A percentile compares a stretch with the other conserved stretches of the same genome.
Evolutionary conservation across 2,888 invertebrate genomes (phyloP).

Genomic region (Sthenelais limicola): DNA sequence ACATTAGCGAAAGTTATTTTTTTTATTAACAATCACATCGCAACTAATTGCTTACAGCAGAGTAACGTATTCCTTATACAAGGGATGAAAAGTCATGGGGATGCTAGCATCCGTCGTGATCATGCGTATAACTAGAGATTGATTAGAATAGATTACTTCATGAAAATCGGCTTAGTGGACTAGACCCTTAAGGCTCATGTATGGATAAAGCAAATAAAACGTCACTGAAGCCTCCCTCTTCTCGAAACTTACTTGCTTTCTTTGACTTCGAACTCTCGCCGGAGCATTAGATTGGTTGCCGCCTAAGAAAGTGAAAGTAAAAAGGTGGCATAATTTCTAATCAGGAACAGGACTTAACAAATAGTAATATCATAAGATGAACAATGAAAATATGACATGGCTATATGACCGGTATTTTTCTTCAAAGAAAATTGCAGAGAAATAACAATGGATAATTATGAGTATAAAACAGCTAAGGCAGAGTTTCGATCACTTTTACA

Average conservation of each 20-base stretch:
- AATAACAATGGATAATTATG: not conserved
- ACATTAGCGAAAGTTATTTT: too few relatives aligned
- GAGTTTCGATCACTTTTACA: not conserved
- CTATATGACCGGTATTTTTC: not conserved
- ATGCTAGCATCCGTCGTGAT: too few relatives aligned
- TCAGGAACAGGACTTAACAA: too few relatives aligned
- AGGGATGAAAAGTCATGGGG: too few relatives aligned
- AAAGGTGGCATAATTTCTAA: not conserved
- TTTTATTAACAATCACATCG: too few relatives aligned
- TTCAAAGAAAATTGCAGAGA: not conserved
- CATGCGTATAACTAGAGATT: too few relatives aligned
- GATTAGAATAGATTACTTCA: too few relatives aligned
- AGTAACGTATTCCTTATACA: too few relatives aligned
- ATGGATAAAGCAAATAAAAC: not conserved
- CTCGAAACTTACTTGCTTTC: slow-evolving; percentile 65
- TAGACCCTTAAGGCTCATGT: not conserved
- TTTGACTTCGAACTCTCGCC: slow-evolving; percentile 78
- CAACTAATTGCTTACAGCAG: too few relatives aligned
- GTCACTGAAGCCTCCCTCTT: too few relatives aligned
- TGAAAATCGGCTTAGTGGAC: too few relatives aligned
- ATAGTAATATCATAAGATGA: not conserved
- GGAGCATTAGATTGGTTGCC: slow-evolving; percentile 78
- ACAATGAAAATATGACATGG: not conserved
- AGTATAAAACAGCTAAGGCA: not conserved
- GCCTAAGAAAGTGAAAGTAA: slow-evolving; percentile 54